Conservation (phyloP, 2,888 invertebrate genomes). For the Archaeoteleia sp. region DNA sequence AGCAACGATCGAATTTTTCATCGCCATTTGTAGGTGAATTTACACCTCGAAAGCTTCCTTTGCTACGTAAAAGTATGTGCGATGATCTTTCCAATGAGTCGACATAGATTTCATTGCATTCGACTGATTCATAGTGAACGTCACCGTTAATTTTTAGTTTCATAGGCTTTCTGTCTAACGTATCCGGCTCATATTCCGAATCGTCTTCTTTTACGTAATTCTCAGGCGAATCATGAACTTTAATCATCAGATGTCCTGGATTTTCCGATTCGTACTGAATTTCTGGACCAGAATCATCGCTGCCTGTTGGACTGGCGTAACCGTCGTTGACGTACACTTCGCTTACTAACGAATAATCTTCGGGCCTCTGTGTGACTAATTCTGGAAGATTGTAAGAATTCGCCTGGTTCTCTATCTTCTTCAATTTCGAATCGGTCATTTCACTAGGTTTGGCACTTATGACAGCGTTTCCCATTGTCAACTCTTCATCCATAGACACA, state of each 20-base stretch:
- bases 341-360: slow-evolving; percentile 83
- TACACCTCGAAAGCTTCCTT: slow-evolving; percentile 82
- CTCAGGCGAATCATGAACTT: slow-evolving; percentile 87
- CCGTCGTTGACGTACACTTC: slow-evolving; percentile 88
- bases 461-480: slow-evolving; percentile 86
- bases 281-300: slow-evolving; percentile 77
- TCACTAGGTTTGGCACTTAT: slow-evolving; percentile 80
- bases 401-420: slow-evolving; percentile 40
- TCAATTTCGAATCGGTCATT: slow-evolving; percentile 75
- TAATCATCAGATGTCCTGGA: slow-evolving; percentile 88
- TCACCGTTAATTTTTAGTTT: slow-evolving; percentile 75
- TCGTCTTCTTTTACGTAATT: slow-evolving; percentile 86
- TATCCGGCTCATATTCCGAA: slow-evolving; percentile 90
- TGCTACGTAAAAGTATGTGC: slow-evolving; percentile 81
- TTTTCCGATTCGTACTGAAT: slow-evolving; percentile 79
- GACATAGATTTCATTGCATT: slow-evolving; percentile 73
- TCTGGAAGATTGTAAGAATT: slow-evolving; percentile 73
- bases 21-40: slow-evolving; percentile 67
- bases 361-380: slow-evolving; percentile 74
- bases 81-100: slow-evolving; percentile 78
- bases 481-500: slow-evolving; percentile 86
- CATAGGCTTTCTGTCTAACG: slow-evolving; percentile 86
- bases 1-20: slow-evolving; percentile 75
- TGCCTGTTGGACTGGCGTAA: slow-evolving; percentile 77
- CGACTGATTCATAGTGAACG: slow-evolving; percentile 71